A percentile compares a stretch with the other conserved stretches of the same genome.
Evolutionary conservation across 2,113 vertebrate species (phyloP).

Genomic region (Prionailurus viverrinus): DNA sequence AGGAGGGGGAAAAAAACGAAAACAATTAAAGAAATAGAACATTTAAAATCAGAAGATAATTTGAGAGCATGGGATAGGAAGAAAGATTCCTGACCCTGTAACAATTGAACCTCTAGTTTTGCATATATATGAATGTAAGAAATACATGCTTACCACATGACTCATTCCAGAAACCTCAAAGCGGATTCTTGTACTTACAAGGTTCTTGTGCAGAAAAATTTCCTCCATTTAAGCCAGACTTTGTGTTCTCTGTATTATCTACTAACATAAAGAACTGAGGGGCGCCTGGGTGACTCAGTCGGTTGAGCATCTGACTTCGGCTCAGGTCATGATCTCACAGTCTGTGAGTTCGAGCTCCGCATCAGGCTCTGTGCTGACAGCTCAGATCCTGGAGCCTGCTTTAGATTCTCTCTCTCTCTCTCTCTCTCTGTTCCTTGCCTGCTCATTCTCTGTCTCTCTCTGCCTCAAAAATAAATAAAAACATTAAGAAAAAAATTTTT

Average conservation of each 20-base stretch:
- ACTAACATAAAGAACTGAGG: background rate
- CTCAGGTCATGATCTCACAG: no score
- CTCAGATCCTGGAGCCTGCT: no score
- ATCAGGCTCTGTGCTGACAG: no score
- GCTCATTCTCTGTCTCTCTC: no score
- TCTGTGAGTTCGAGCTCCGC: no score
- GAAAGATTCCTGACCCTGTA: background rate
- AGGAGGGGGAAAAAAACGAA: background rate
- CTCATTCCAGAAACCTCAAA: background rate
- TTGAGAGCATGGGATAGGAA: background rate
- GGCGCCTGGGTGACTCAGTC: no score
- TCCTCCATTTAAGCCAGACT: background rate
- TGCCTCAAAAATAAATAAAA: no score
- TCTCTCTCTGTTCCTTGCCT: no score
- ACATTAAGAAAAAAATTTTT: no score
- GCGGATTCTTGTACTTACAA: background rate
- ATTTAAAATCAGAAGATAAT: background rate
- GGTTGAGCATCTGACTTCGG: no score
- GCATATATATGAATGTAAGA: background rate
- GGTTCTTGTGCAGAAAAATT: background rate
- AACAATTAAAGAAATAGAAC: background rate
- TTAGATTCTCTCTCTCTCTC: no score
- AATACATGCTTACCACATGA: background rate
- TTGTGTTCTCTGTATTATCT: conserved; percentile 39
- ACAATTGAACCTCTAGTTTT: background rate